These are phyloP conservation scores for Orius insidiosus DNA, from an alignment of 1,140 invertebrate genomes.

Conservation along the genomic window DNA sequence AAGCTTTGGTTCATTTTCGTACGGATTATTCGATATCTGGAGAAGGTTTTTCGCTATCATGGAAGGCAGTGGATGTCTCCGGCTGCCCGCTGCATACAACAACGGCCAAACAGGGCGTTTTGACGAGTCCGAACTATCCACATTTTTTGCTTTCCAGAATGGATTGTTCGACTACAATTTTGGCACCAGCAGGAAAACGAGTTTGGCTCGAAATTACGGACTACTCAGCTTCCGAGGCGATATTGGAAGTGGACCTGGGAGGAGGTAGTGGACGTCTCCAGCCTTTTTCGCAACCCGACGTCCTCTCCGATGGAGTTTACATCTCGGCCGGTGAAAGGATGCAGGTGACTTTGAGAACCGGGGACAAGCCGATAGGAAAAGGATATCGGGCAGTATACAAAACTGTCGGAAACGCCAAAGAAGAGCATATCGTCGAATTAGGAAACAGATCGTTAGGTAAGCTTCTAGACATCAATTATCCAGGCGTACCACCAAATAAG, in stretches of 20 bases:
- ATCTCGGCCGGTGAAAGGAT: slow-evolving; percentile 37
- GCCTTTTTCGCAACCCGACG: slow-evolving; percentile 30
- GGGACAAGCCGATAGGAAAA: slow-evolving; percentile 32
- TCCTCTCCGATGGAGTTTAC: slow-evolving; percentile 39
- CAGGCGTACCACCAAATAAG: slow-evolving; percentile 28
- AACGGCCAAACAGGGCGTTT: slow-evolving; percentile 37
- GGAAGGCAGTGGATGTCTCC: slow-evolving; percentile 46
- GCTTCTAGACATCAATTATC: slow-evolving; percentile 36
- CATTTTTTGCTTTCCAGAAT: slow-evolving; percentile 41
- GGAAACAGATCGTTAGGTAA: slow-evolving; percentile 23
- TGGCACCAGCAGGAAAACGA: slow-evolving; percentile 39
- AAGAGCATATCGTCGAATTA: slow-evolving; percentile 20
- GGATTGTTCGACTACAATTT: slow-evolving; percentile 46
- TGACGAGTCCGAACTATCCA: slow-evolving; percentile 48
- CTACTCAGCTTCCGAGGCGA: slow-evolving; percentile 31
- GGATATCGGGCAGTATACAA: slow-evolving; percentile 42
- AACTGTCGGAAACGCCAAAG: slow-evolving; percentile 24
- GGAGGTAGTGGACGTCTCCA: slow-evolving; percentile 25
- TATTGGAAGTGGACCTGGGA: slow-evolving; percentile 32
- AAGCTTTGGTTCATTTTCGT: slow-evolving; percentile 41
- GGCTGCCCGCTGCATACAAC: slow-evolving; percentile 43
- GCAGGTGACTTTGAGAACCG: slow-evolving; percentile 35
- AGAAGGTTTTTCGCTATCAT: slow-evolving; percentile 42
- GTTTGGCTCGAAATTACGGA: slow-evolving; percentile 45
- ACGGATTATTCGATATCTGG: slow-evolving; percentile 49